Conservation (phyloP, 2,113 vertebrate species). For the Melanerpes aurifrons region DNA sequence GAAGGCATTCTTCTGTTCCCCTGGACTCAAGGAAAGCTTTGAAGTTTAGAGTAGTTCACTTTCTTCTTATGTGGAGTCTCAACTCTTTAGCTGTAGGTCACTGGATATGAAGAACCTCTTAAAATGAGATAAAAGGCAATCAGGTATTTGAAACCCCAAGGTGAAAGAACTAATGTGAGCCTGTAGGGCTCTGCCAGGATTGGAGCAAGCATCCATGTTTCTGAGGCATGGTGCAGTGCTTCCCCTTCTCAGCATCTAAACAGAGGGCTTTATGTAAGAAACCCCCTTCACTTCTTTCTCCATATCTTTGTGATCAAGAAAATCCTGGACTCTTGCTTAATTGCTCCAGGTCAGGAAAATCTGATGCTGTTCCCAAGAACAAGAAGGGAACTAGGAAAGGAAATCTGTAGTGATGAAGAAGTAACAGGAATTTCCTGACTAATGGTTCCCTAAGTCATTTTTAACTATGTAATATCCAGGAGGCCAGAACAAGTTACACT, state of each 20-base stretch:
- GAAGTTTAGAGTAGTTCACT: background rate
- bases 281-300: background rate
- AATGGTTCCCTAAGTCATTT: background rate
- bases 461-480: background rate
- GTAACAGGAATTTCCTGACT: background rate
- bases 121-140: background rate
- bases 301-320: background rate
- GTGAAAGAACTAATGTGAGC: background rate
- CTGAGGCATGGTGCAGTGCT: background rate
- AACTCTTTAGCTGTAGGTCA: background rate
- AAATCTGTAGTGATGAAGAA: background rate
- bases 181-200: background rate
- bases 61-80: background rate
- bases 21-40: background rate
- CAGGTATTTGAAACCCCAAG: background rate
- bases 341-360: background rate
- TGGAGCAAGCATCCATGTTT: background rate
- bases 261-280: background rate
- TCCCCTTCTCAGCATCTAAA: background rate
- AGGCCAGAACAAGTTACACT: background rate
- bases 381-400: background rate
- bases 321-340: background rate
- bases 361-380: background rate
- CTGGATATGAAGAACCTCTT: background rate
- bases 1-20: background rate